These are phyloP conservation scores for Xanthorhoe designata DNA, from an alignment of 2,888 invertebrate genomes.

Conservation along the genomic window DNA sequence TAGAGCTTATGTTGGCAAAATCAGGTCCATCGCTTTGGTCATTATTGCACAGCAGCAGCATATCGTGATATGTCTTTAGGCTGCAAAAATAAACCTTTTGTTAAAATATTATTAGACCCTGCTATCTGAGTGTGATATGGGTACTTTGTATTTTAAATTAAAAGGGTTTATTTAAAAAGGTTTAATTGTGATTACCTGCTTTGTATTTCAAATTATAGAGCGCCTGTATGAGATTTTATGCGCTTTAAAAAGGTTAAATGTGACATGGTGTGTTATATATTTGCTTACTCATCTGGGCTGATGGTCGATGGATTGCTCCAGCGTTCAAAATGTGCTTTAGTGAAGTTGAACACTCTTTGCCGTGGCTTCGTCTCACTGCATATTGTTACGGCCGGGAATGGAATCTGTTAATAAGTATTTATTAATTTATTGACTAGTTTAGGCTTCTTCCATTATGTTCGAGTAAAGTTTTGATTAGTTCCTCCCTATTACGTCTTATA, in stretches of 20 bases:
- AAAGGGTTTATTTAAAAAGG: too few species aligned
- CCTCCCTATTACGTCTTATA: too few species aligned
- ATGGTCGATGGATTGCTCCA: slow-evolving; percentile 51
- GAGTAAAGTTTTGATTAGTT: not conserved
- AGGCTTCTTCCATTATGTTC: not conserved
- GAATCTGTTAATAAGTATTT: slow-evolving; percentile 60
- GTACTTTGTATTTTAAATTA: too few species aligned
- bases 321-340: slow-evolving; percentile 65
- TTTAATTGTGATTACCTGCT: too few species aligned
- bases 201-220: too few species aligned
- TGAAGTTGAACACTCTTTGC: slow-evolving; percentile 85
- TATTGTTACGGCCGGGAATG: slow-evolving; percentile 85
- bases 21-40: slow-evolving; percentile 52
- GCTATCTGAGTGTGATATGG: too few species aligned
- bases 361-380: slow-evolving; percentile 86
- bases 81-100: slow-evolving; percentile 36
- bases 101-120: too few species aligned
- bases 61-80: slow-evolving; percentile 52
- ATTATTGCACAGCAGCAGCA: slow-evolving; percentile 55
- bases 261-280: slow-evolving; percentile 9
- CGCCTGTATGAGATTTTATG: too few species aligned
- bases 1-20: slow-evolving; percentile 47
- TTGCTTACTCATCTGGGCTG: slow-evolving; percentile 53
- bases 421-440: not conserved
- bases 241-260: too few species aligned